Evolutionary conservation across 2,888 invertebrate species (phyloP).

Genomic region (Chesias legatella): DNA sequence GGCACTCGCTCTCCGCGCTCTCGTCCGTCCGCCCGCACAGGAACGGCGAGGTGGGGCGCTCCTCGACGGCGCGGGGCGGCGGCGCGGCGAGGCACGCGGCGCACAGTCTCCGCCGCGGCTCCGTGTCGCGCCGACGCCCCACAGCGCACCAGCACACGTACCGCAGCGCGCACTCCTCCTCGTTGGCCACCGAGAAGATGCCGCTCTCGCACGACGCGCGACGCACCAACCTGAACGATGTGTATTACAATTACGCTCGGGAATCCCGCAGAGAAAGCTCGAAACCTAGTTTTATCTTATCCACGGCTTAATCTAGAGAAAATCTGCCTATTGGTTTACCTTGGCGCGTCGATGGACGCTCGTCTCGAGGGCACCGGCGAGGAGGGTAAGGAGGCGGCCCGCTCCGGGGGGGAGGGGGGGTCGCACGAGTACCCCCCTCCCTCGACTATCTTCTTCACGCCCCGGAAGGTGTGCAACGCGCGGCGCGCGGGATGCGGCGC

Average conservation of each 20-base stretch:
- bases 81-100: constrained; percentile 48
- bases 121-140: constrained; percentile 30
- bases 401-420: constrained; percentile 85
- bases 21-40: constrained; percentile 35
- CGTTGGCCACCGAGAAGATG: constrained; percentile 93
- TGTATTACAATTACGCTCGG: too few species aligned
- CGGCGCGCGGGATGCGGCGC: constrained; percentile 82
- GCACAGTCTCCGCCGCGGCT: constrained; percentile 39
- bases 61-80: constrained; percentile 38
- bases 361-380: constrained; percentile 57
- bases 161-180: constrained; percentile 82
- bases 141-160: constrained; percentile 67
- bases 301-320: too few species aligned
- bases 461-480: constrained; percentile 88
- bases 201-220: constrained; percentile 94
- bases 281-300: too few species aligned
- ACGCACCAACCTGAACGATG: constrained; percentile 57
- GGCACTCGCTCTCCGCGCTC: constrained; percentile 42
- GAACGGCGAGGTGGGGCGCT: constrained; percentile 11
- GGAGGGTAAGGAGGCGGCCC: constrained; percentile 59
- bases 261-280: too few species aligned
- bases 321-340: too few species aligned
- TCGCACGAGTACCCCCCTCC: constrained; percentile 85
- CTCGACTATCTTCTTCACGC: constrained; percentile 91
- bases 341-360: constrained; percentile 40